Conservation (phyloP, 1,140 invertebrate species). For the Scaptomyza hsui region DNA sequence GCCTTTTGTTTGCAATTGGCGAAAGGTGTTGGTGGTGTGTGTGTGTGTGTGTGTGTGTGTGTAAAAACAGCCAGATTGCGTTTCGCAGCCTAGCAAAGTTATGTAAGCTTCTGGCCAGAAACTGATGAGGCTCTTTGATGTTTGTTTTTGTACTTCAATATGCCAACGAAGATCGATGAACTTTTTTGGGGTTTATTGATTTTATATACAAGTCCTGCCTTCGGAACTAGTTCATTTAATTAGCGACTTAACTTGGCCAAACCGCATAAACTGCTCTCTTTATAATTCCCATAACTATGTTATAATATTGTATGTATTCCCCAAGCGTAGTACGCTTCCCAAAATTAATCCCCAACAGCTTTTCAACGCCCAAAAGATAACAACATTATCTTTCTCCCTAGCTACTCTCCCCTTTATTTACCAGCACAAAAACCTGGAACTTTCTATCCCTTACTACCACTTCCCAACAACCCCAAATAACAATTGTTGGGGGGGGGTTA, state of each 20-base stretch:
- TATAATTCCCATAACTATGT: background rate
- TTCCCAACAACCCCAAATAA: constrained; percentile 27
- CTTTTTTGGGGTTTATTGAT: background rate
- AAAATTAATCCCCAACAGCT: constrained; percentile 7
- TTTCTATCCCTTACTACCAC: background rate
- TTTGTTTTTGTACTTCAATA: background rate
- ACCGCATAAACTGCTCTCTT: background rate
- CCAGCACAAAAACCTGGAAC: constrained; percentile 5
- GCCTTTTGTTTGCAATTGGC: constrained; percentile 60
- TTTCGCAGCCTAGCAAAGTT: constrained; percentile 26
- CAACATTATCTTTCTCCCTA: constrained; percentile 26
- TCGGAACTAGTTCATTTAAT: background rate
- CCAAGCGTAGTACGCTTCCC: background rate
- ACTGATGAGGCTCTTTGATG: background rate
- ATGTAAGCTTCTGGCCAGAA: constrained; percentile 34
- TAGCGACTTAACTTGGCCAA: background rate
- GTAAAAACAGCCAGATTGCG: constrained; percentile 26
- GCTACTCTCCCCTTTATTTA: constrained; percentile 19
- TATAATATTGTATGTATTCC: background rate
- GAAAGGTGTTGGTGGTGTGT: constrained; percentile 61
- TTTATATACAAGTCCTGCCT: background rate
- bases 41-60: background rate
- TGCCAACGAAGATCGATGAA: background rate
- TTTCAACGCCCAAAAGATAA: constrained; percentile 25
- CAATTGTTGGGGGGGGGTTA: constrained; percentile 21